Evolutionary conservation across 2,888 invertebrate genomes (phyloP), one percentile per base, ranked within the genome.

Genomic region (Drosophila anomalata): DNA sequence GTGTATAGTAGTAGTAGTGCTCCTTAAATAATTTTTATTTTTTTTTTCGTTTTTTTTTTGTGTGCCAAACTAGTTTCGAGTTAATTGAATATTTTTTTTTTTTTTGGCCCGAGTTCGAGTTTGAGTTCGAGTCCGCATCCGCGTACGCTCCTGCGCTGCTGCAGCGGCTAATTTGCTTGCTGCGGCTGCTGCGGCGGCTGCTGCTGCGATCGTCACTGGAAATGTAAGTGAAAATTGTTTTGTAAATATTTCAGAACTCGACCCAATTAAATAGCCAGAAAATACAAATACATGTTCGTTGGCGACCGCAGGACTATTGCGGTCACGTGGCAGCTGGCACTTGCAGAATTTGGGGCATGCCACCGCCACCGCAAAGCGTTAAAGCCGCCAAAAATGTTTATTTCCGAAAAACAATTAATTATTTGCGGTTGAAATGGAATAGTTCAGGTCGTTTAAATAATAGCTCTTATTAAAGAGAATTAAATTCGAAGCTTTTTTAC

Each of bases 31-130:
- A 24, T 52, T 39, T 48, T 41, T 55, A 1, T 17, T 17, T 76
- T 68, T 80, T 73, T 54, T 74, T 70, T 22, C 65, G 61, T 75
- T 72, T 77, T 84, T 84, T 78, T 84, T 79, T 36, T 78, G 69
- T 78, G 87, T 87, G 87, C 76, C 73, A 81, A 81, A 87, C 80
- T 77, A 87, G 80, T 81, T 81, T 80, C 63, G 62, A 73, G 75
- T 73, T 71, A 83, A 80, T 87, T 83, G 84, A 80, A 86, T 83
- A 71, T 68, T 39, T 42, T 68, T 24, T 52, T 41, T 47, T 48
- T 52, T 41, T 47, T 48, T n/a, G 33, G n/a, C 11, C 31, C 31
- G 31, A 11, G 31, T 33, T n/a, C 5, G 12, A 12, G 12, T 14
- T 14, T 14, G 14, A 14, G 14, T 33, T 12, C 12, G 33, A 29